These are phyloP conservation scores for Therioaphis trifolii DNA, from an alignment of 2,888 invertebrate species.

Conservation along the genomic window DNA sequence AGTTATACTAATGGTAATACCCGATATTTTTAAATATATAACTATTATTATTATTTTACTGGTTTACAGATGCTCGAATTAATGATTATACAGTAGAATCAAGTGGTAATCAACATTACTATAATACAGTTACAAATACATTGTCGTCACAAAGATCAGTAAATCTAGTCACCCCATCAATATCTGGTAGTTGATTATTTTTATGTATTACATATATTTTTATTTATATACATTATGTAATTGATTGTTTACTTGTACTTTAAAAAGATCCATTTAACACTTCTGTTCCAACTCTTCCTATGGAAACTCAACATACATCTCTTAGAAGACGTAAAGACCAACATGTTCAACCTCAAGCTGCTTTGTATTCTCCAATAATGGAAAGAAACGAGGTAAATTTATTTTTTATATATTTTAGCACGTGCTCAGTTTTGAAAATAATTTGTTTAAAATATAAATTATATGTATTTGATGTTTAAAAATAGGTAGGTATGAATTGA, in stretches of 20 bases:
- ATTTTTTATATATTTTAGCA: slow-evolving; percentile 16
- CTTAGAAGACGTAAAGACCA: slow-evolving; percentile 70
- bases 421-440: neutral
- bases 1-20: slow-evolving; percentile 51
- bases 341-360: slow-evolving; percentile 67
- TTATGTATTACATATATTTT: neutral
- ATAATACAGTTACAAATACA: slow-evolving; percentile 61
- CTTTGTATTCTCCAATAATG: slow-evolving; percentile 69
- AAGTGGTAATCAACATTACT: slow-evolving; percentile 64
- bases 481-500: neutral
- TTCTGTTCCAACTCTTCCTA: slow-evolving; percentile 62
- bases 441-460: neutral
- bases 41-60: slow-evolving; percentile 3
- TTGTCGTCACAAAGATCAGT: slow-evolving; percentile 43
- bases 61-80: slow-evolving; percentile 63
- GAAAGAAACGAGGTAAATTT: slow-evolving; percentile 70
- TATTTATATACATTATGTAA: neutral
- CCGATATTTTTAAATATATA: neutral
- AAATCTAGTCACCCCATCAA: slow-evolving; percentile 58
- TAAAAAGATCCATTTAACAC: slow-evolving; percentile 53
- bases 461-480: neutral
- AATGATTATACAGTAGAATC: slow-evolving; percentile 65
- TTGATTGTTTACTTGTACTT: slow-evolving; percentile 18
- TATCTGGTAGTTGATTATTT: slow-evolving; percentile 43
- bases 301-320: slow-evolving; percentile 71